Evolutionary conservation across 2,113 vertebrate genomes (phyloP).

Genomic region (Craseonycteris thonglongyai): DNA sequence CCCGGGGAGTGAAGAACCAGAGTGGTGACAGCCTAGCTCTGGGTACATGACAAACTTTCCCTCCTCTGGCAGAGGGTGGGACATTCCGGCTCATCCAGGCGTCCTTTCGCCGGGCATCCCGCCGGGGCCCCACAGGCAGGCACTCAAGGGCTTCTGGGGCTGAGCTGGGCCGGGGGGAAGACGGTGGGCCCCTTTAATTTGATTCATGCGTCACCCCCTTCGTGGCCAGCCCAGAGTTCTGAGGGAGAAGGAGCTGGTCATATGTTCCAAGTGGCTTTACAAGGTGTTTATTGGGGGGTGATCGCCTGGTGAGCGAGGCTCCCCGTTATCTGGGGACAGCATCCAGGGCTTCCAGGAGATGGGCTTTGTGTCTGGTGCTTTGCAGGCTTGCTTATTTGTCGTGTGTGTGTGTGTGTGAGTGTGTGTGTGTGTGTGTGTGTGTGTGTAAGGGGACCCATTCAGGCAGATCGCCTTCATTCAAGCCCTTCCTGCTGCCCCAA

Average conservation of each 20-base stretch:
- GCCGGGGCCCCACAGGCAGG: not conserved
- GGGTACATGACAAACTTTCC: slow-evolving; percentile 63
- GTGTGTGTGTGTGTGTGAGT: not conserved
- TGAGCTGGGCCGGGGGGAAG: not conserved
- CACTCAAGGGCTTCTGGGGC: not conserved
- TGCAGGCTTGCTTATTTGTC: not conserved
- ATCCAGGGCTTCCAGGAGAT: not conserved
- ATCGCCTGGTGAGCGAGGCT: not conserved
- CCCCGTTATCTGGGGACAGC: not conserved
- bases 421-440: not conserved
- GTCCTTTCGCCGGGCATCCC: not conserved
- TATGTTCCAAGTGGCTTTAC: not conserved
- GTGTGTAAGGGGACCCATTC: not conserved
- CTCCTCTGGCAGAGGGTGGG: not conserved
- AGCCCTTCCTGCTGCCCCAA: not conserved
- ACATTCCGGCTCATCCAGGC: not conserved
- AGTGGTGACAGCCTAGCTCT: not conserved
- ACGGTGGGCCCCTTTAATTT: not conserved
- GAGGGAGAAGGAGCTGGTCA: not conserved
- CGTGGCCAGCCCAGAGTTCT: not conserved
- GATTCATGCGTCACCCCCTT: not conserved
- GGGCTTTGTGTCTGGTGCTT: not conserved
- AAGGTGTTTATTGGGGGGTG: not conserved
- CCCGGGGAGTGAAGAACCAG: not conserved
- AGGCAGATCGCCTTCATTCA: not conserved